Conservation (phyloP, 1,140 invertebrate genomes). For the Lepidostoma basale region DNA sequence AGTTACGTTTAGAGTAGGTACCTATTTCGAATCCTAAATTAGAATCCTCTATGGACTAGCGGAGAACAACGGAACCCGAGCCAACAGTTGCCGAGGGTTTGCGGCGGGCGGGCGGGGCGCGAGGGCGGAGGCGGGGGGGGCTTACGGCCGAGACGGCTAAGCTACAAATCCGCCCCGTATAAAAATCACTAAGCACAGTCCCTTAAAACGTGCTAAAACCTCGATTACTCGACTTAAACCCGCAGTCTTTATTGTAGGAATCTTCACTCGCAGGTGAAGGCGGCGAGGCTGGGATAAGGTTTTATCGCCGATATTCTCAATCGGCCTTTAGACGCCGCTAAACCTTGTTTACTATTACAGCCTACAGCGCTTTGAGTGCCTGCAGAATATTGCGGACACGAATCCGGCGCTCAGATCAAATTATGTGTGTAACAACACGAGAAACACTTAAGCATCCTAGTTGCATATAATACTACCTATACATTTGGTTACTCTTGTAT, state of each 20-base stretch:
- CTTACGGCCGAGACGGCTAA: constrained; percentile 19
- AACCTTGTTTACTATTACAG: constrained; percentile 27
- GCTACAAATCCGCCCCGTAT: constrained; percentile 39
- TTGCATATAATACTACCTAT: too few relatives aligned
- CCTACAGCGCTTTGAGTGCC: too few relatives aligned
- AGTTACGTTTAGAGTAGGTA: too few relatives aligned
- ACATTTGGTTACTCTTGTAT: too few relatives aligned
- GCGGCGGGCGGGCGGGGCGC: background rate
- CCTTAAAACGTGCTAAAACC: constrained; percentile 45
- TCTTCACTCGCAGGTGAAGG: constrained; percentile 23
- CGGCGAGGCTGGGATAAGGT: constrained; percentile 12
- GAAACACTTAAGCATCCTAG: too few relatives aligned
- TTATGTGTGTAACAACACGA: too few relatives aligned
- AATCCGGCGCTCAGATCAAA: too few relatives aligned
- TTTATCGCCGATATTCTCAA: constrained; percentile 17
- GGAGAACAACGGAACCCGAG: constrained; percentile 2
- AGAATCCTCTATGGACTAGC: background rate
- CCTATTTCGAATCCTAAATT: too few relatives aligned
- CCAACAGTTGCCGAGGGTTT: background rate
- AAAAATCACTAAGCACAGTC: constrained; percentile 45
- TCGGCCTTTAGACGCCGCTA: constrained; percentile 13
- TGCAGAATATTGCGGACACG: too few relatives aligned
- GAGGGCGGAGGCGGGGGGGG: background rate
- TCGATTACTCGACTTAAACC: constrained; percentile 43
- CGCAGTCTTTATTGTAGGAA: constrained; percentile 26